Base-by-base conservation (phyloP, 2,888 invertebrate genomes). In the Mesorhabditis sp. region DNA sequence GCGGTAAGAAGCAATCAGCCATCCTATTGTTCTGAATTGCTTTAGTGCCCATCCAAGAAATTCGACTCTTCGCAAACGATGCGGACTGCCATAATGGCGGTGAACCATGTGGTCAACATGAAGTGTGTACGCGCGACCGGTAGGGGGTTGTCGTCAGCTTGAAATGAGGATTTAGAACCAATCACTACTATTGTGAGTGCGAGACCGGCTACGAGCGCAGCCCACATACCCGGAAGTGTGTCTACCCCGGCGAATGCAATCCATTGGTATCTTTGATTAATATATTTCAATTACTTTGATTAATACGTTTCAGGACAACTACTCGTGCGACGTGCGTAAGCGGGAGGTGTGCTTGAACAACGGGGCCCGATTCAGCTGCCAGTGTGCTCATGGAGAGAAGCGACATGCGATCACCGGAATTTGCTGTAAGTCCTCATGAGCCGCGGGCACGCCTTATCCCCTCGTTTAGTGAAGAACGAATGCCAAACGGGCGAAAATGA, bases 371-470 rank as follows among this genome's bases (percentile, higher is more conserved):
- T 79, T 79, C 75, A 83, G 81, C 5, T 86, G 86, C 70, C 86
- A 86, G 71, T 86, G 86, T 68, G 76, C 75, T 6, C 67, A 73
- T 43, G 77, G 77, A 15, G 83, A 82, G 71, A 74, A 77, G 62
- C 72, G 86, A n/a, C 85, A 86, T 70, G 77, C 82, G 4, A 80
- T 83, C 50, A 86, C 86, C 13, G 82, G 78, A 44, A 76, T 86
- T 66, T 86, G 86, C 77, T 73, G 83, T 81, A 66, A 80, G 84
- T 71, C 4, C 67, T 50, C 5, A 28, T 28, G 28, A 28, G 28
- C 28, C 28, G 28, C 28, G 28, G 28, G 28, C 28, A 28, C 28
- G 28, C 28, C 28, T 28, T 28, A 28, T 28, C 28, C 28, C 28
- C 28, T 28, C 28, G 28, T 28, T 28, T 66, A 83, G 83, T 85